Evolutionary conservation across 2,888 invertebrate species (phyloP), one percentile per base, ranked within the genome.

Genomic region (Sisyra terminalis): DNA sequence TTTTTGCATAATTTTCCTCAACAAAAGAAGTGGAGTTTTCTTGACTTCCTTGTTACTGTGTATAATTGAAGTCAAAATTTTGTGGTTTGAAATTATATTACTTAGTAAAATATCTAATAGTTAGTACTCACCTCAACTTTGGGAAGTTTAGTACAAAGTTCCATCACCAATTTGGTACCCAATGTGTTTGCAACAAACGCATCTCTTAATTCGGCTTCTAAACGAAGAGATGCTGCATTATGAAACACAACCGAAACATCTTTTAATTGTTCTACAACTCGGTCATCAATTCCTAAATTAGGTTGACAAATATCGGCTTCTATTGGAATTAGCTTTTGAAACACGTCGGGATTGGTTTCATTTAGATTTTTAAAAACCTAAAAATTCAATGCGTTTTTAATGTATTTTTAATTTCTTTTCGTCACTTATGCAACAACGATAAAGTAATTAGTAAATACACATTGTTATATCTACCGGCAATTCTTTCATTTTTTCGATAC

Each of bases 261-360:
- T 24, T 24, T 24, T 5, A 24, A 7, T 24, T 5, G 24, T 24
- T 24, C 7, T 24, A 24, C 24, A 5, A 24, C 24, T 5, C 7
- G 3, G 7, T 24, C 24, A 7, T 24, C 24, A 24, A 78, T 65
- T 2, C 75, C 78, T 5, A 79, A 61, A 24, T 66, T 67, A 0
- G 72, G 70, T 47, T 65, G 61, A 29, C 71, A 67, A 17, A 76
- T 70, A 55, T 78, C 78, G 0, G 78, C 78, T 13, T 67, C 61
- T n/a, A 84, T 61, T 0, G 73, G 70, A 40, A 67, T 60, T 51
- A 84, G 61, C 60, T 83, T 82, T 47, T 67, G 64, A 48, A 79
- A 59, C 46, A 71, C 69, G 1, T 63, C 59, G 0, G 76, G 75
- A 24, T 24, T 24, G 3, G 24, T 24, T 24, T 24, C 24, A 7